Conservation (phyloP, 2,888 invertebrate species). For the Aquatica leii region DNA sequence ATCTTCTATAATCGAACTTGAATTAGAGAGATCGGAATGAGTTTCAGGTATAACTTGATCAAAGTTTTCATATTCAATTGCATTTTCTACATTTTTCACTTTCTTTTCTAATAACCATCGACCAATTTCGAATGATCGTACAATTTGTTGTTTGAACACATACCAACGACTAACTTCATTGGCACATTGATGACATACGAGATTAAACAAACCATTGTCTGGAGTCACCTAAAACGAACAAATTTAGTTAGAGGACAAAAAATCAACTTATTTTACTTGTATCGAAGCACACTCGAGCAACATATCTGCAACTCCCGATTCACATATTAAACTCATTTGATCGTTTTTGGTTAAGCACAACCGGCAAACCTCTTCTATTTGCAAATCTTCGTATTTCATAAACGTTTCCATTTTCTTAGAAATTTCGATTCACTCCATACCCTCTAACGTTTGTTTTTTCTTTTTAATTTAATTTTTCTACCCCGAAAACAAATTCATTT, state of each 20-base stretch:
- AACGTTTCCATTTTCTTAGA: slow-evolving; percentile 39
- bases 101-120: slow-evolving; percentile 39
- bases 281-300: slow-evolving; percentile 45
- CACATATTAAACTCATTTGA: slow-evolving; percentile 43
- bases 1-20: slow-evolving; percentile 31
- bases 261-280: slow-evolving; percentile 36
- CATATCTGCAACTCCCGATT: slow-evolving; percentile 44
- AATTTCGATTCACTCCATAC: too few relatives aligned
- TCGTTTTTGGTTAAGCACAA: slow-evolving; percentile 44
- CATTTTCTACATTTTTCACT: not conserved
- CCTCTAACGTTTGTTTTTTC: too few relatives aligned
- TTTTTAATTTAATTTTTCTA: too few relatives aligned
- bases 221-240: slow-evolving; percentile 35
- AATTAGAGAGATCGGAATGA: slow-evolving; percentile 14
- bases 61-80: not conserved
- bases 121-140: slow-evolving; percentile 43
- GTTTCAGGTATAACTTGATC: not conserved
- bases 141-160: slow-evolving; percentile 43
- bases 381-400: slow-evolving; percentile 41
- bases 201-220: slow-evolving; percentile 42
- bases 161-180: slow-evolving; percentile 46
- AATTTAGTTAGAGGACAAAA: not conserved
- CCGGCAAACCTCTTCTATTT: slow-evolving; percentile 46
- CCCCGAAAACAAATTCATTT: too few relatives aligned
- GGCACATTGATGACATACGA: slow-evolving; percentile 43